Percentiles rank a stretch among this genome's conserved stretches.
phyloP scores from a whole-genome alignment of 1,140 invertebrate genomes.

The Adelges cooleyi region DNA sequence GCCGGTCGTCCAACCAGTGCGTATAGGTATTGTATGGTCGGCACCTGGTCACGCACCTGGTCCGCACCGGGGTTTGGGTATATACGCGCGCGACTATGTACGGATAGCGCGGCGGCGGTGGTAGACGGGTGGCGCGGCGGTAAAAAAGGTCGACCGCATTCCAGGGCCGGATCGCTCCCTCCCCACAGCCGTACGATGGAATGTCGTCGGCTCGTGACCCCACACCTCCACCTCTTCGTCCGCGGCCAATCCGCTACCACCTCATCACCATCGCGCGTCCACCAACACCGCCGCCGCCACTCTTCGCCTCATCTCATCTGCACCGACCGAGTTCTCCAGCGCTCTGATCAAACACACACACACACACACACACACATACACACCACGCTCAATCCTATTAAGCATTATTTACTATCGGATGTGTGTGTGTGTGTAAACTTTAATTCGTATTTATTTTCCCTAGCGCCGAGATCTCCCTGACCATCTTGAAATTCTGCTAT shows the following conservation, averaged over 20 bases:
- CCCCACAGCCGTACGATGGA: slow-evolving; percentile 4
- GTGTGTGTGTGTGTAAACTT: too few species aligned
- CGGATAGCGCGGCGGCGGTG: not conserved
- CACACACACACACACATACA: too few species aligned
- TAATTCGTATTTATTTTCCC: too few species aligned
- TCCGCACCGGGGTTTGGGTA: slow-evolving; percentile 8
- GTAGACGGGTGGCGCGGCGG: slow-evolving; percentile 12
- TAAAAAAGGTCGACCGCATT: slow-evolving; percentile 29
- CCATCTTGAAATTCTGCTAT: too few species aligned
- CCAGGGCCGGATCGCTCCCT: slow-evolving; percentile 20
- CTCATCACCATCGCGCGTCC: not conserved
- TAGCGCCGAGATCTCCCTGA: too few species aligned
- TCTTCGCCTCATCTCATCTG: too few species aligned
- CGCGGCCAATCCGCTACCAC: not conserved
- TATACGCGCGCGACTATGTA: not conserved
- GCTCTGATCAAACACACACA: slow-evolving; percentile 17
- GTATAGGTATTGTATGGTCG: slow-evolving; percentile 9
- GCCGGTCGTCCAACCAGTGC: not conserved
- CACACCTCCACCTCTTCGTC: slow-evolving; percentile 2
- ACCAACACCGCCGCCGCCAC: too few species aligned
- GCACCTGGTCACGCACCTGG: slow-evolving; percentile 27
- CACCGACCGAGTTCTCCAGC: too few species aligned
- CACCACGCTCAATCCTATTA: too few species aligned
- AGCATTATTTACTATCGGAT: too few species aligned
- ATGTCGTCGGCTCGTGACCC: slow-evolving; percentile 27